A percentile compares a stretch with the other conserved stretches of the same genome.
phyloP scores from a whole-genome alignment of 2,797 vertebrate species.

The Anniella stebbinsi region DNA sequence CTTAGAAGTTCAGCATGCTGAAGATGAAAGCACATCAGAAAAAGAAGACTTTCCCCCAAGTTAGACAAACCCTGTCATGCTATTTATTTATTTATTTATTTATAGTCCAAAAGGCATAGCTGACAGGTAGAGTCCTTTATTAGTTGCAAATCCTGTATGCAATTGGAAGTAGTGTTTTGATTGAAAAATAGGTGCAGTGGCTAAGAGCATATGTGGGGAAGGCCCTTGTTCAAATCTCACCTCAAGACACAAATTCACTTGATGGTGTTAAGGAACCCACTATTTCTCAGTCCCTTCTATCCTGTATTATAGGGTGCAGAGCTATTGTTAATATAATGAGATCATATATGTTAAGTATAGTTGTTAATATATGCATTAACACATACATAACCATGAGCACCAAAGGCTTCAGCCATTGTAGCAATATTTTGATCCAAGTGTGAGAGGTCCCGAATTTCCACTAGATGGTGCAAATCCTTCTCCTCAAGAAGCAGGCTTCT shows the following conservation, averaged over 20 bases:
- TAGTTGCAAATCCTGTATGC: not conserved
- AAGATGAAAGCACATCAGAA: not conserved
- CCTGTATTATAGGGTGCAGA: not conserved
- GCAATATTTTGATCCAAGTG: not conserved
- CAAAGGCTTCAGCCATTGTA: not conserved
- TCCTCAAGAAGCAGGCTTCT: not conserved
- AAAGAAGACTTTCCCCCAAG: not conserved
- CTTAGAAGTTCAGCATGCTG: not conserved
- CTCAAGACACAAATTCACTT: not conserved
- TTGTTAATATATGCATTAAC: not conserved
- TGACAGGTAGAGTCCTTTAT: no score
- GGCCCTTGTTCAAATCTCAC: not conserved
- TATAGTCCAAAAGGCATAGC: no score
- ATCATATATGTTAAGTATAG: not conserved
- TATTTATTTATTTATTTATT: no score
- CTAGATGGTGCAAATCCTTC: conserved; percentile 2
- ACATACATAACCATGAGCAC: no score
- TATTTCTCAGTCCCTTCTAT: no score
- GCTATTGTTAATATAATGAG: not conserved
- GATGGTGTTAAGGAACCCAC: no score
- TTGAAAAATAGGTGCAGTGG: not conserved
- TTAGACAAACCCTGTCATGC: not conserved
- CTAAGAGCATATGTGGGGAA: not conserved
- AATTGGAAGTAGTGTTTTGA: not conserved
- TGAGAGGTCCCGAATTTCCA: not conserved